Percentiles rank a stretch among this genome's conserved stretches.
phyloP scores from a whole-genome alignment of 2,888 invertebrate genomes.

The Orthosia gothica region DNA sequence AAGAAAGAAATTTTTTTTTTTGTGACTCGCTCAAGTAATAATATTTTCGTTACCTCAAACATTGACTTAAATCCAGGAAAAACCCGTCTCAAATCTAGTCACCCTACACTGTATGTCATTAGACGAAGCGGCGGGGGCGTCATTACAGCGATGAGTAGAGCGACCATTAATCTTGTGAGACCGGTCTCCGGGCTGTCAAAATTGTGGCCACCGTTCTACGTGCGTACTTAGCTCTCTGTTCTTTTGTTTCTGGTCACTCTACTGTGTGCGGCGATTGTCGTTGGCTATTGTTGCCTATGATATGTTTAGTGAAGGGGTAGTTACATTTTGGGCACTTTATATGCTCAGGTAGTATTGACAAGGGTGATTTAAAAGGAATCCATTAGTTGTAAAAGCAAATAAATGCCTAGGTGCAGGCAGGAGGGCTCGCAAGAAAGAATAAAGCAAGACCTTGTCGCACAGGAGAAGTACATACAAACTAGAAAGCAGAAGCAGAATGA shows the following conservation, averaged over 20 bases:
- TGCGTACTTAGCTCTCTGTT: constrained; percentile 69
- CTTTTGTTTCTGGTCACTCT: constrained; percentile 74
- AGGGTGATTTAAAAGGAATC: too few species aligned
- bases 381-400: too few species aligned
- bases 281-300: constrained; percentile 39
- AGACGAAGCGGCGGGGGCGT: constrained; percentile 88
- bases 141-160: constrained; percentile 91
- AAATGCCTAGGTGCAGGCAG: too few species aligned
- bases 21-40: too few species aligned
- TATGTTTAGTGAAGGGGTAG: neutral
- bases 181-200: constrained; percentile 90
- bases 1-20: too few species aligned
- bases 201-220: constrained; percentile 86
- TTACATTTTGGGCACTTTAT: constrained; percentile 7
- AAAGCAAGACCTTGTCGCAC: too few species aligned
- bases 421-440: too few species aligned
- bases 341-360: neutral
- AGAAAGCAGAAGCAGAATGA: too few species aligned
- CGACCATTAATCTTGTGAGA: constrained; percentile 89
- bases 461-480: too few species aligned
- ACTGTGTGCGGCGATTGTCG: constrained; percentile 60
- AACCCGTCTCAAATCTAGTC: constrained; percentile 35
- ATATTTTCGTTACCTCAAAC: neutral
- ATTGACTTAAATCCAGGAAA: neutral
- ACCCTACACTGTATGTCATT: constrained; percentile 89